Conservation (phyloP, 1,140 invertebrate genomes). For the Conus betulinus region DNA sequence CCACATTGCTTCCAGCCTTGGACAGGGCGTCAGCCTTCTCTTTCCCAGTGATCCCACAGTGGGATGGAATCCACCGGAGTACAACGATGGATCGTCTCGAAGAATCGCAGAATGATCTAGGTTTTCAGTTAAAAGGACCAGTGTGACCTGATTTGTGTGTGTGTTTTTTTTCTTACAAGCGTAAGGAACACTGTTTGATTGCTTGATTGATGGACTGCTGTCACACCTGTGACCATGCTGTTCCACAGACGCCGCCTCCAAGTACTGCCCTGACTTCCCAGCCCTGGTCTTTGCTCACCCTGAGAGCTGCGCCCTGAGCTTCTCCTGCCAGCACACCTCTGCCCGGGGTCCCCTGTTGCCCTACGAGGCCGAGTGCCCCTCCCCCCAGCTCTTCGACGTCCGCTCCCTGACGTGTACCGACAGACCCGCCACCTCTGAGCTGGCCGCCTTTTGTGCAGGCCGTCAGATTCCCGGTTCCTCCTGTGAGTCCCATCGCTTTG, state of each 20-base stretch:
- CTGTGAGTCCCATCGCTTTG: slow-evolving; percentile 47
- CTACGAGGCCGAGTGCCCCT: slow-evolving; percentile 60
- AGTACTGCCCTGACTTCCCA: slow-evolving; percentile 56
- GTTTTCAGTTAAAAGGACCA: not conserved
- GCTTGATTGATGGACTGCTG: not conserved
- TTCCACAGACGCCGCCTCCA: slow-evolving; percentile 40
- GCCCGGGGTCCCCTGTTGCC: slow-evolving; percentile 40
- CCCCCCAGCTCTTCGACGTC: slow-evolving; percentile 57
- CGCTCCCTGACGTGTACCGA: slow-evolving; percentile 50
- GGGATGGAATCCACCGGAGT: no score
- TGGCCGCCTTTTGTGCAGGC: slow-evolving; percentile 45
- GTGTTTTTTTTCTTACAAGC: no score
- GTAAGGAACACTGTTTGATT: no score
- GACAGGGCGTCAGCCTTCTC: no score
- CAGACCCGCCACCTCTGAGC: slow-evolving; percentile 32
- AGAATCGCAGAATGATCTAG: not conserved
- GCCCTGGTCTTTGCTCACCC: slow-evolving; percentile 55
- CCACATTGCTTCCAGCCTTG: no score
- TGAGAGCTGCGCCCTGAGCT: slow-evolving; percentile 57
- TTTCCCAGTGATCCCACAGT: no score
- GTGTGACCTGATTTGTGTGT: not conserved
- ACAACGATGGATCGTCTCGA: no score
- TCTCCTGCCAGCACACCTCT: slow-evolving; percentile 53
- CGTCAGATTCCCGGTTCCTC: slow-evolving; percentile 53
- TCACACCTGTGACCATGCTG: not conserved